Evolutionary conservation across 1,140 invertebrate species (phyloP).

Genomic region (Hyles vespertilio): DNA sequence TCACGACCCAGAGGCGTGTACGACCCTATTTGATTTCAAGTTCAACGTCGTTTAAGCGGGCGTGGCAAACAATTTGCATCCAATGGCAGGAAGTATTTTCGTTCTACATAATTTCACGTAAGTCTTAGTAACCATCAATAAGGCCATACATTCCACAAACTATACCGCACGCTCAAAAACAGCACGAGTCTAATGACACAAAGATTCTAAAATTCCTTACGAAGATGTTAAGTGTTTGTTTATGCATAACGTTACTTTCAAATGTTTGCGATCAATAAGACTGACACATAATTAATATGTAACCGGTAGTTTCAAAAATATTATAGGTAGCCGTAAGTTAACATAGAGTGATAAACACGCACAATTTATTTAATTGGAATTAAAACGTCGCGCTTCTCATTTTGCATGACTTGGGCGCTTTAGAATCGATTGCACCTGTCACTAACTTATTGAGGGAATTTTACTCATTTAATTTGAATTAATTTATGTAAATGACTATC

Average conservation of each 20-base stretch:
- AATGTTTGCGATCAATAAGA: slow-evolving; percentile 13
- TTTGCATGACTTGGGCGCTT: no score
- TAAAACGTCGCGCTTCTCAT: no score
- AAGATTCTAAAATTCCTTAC: no score
- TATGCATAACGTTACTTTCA: slow-evolving; percentile 18
- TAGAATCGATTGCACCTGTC: no score
- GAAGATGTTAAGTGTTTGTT: slow-evolving; percentile 11
- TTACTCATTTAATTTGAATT: not conserved
- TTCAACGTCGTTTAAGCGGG: slow-evolving; percentile 34
- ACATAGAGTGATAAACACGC: slow-evolving; percentile 24
- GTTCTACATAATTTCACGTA: slow-evolving; percentile 1
- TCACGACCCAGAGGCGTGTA: slow-evolving; percentile 36
- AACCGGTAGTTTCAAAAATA: slow-evolving; percentile 20
- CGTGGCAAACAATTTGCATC: slow-evolving; percentile 48
- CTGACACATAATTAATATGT: slow-evolving; percentile 11
- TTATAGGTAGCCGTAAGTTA: slow-evolving; percentile 16
- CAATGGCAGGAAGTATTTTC: slow-evolving; percentile 26
- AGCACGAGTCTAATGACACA: no score
- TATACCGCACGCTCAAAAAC: no score
- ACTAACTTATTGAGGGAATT: no score
- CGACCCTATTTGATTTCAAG: slow-evolving; percentile 40
- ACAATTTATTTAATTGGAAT: slow-evolving; percentile 16
- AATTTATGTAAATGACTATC: not conserved
- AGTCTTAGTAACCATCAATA: no score
- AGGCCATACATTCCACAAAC: no score